phyloP scores from a whole-genome alignment of 2,113 vertebrate species.

The Nothobranchius kuhntae region DNA sequence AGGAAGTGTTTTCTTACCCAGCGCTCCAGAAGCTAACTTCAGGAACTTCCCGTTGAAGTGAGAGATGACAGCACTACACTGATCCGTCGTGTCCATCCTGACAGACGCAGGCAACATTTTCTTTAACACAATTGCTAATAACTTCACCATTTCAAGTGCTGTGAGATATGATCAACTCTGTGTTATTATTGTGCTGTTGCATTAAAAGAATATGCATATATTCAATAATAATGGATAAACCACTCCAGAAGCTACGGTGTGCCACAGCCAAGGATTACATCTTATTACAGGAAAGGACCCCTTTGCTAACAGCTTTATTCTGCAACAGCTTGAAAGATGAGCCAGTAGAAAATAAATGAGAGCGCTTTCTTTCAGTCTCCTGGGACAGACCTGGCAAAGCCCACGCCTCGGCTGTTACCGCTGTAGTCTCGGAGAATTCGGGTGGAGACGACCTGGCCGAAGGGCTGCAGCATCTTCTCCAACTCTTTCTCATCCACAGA shows the following conservation, averaged over 20 bases:
- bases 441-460: constrained; percentile 96
- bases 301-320: constrained; percentile 3
- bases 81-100: constrained; percentile 95
- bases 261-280: neutral
- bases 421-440: constrained; percentile 97
- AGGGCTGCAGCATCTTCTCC: constrained; percentile 94
- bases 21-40: constrained; percentile 89
- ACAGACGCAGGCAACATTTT: neutral
- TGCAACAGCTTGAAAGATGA: neutral
- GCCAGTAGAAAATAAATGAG: neutral
- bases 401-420: constrained; percentile 95
- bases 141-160: no score
- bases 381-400: constrained; percentile 92
- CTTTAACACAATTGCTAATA: neutral
- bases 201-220: neutral
- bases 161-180: neutral
- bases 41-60: constrained; percentile 99
- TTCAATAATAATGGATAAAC: no score
- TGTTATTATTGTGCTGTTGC: no score
- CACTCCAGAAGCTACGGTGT: neutral
- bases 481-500: constrained; percentile 98
- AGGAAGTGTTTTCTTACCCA: constrained; percentile 65
- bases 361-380: neutral
- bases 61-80: constrained; percentile 90
- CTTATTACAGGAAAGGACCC: neutral